These are phyloP conservation scores for Alca torda DNA, from an alignment of 2,797 vertebrate species.

Conservation along the genomic window DNA sequence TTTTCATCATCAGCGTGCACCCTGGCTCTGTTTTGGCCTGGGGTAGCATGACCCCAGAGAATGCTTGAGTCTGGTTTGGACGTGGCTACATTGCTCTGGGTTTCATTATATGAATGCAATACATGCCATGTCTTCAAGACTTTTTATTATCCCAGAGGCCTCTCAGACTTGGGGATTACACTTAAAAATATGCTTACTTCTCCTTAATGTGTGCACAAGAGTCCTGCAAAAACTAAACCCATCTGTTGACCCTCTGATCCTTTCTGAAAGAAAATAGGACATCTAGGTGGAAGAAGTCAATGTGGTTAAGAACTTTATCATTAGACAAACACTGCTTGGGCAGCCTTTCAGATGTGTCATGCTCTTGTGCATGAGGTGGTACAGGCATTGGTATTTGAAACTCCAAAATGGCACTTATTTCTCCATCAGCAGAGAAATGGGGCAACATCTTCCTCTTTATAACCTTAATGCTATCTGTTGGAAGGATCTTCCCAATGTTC, in stretches of 20 bases:
- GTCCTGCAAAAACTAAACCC: not conserved
- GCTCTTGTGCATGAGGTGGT: not conserved
- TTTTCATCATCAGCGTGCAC: not conserved
- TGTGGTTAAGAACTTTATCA: not conserved
- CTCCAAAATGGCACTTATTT: not conserved
- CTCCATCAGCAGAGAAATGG: not conserved
- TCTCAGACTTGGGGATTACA: not conserved
- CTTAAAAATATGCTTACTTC: not conserved
- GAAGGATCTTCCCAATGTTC: not conserved
- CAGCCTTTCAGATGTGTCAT: not conserved
- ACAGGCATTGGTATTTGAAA: not conserved
- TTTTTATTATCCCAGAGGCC: not conserved
- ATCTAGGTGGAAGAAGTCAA: not conserved
- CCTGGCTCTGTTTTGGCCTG: not conserved
- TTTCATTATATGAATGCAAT: not conserved
- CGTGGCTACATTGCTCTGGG: not conserved
- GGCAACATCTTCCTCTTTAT: not conserved
- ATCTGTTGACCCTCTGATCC: not conserved
- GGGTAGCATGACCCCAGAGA: not conserved
- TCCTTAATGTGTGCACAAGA: not conserved
- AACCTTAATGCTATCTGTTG: not conserved
- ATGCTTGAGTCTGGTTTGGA: not conserved
- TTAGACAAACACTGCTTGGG: not conserved
- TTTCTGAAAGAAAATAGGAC: not conserved
- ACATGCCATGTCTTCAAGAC: not conserved